Percentiles rank a stretch among this genome's conserved stretches.
Evolutionary conservation across 2,797 vertebrate species (phyloP).

Genomic region (Urosaurus nigricauda): DNA sequence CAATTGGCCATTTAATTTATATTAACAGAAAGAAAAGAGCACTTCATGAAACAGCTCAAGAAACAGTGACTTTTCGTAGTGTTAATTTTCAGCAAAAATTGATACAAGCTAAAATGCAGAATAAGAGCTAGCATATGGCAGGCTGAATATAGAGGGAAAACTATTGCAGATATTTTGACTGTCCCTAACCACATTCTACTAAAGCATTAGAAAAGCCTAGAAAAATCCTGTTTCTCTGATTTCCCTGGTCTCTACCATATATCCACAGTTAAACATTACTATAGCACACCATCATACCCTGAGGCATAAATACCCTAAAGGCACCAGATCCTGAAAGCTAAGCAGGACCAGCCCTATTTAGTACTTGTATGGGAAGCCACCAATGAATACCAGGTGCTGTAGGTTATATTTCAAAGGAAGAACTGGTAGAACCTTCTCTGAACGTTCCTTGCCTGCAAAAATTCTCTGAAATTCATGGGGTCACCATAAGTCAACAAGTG

Average conservation of each 20-base stretch:
- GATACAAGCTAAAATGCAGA: slow-evolving; percentile 39
- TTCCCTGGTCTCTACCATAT: background rate
- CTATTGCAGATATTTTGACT: slow-evolving; percentile 8
- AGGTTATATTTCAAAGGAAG: too few relatives aligned
- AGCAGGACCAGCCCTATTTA: too few relatives aligned
- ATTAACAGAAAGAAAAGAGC: slow-evolving; percentile 34
- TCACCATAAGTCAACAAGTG: too few relatives aligned
- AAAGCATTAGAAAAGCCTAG: background rate
- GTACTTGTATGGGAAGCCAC: too few relatives aligned
- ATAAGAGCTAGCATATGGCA: slow-evolving; percentile 16
- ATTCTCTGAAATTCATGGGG: too few relatives aligned
- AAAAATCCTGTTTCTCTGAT: background rate
- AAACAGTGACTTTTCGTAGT: slow-evolving; percentile 44
- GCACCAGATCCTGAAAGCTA: too few relatives aligned
- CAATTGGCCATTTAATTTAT: slow-evolving; percentile 50
- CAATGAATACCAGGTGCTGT: too few relatives aligned
- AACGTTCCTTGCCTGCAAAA: too few relatives aligned
- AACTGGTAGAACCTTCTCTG: too few relatives aligned
- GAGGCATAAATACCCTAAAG: too few relatives aligned
- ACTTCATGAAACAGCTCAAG: slow-evolving; percentile 32
- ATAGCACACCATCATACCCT: too few relatives aligned
- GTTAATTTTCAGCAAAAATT: slow-evolving; percentile 38
- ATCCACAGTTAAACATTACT: background rate
- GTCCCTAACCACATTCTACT: background rate
- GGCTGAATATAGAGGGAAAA: slow-evolving; percentile 38